Evolutionary conservation across 2,888 invertebrate species (phyloP), one percentile per base, ranked within the genome.

Genomic region (Protodeltote pygarga): DNA sequence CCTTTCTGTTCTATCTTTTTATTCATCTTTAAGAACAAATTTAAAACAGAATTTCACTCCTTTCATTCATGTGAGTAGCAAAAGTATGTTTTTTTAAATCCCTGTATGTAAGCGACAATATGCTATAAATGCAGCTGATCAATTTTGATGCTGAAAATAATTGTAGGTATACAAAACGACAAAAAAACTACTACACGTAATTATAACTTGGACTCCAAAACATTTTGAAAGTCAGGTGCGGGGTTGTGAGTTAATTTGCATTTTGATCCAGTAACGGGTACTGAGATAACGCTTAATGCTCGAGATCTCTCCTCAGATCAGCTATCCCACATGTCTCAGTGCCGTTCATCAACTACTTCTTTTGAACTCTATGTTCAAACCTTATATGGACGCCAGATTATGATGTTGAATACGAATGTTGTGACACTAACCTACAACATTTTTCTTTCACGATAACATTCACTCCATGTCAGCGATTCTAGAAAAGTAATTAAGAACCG

Each of bases 271-370:
- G 75, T 77, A 76, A 80, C 77, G 75, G 74, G 48, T 54, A 62
- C 34, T 47, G 52, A 80, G 81, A 85, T 85, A 86, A 79, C 65
- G 54, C 69, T 75, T 71, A 77, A 77, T 78, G 75, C 64, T 73
- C 71, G 69, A 79, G 75, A 85, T 84, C 77, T 79, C 69, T 55
- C 42, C 73, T 57, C 69, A 67, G 77, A 80, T 79, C 77, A 69
- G 62, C 67, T 72, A 75, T 79, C 74, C 71, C 62, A 69, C 75
- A 70, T 71, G 67, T 69, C 69, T 65, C 66, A 20, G 39, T 17
- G 54, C 69, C 72, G 61, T 73, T 67, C 74, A 79, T 80, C 81
- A 79, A 67, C 73, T 54, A 74, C 71, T 74, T 75, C 64, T 73
- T 74, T 75, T 71, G 64, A 75, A 75, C 69, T 70, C 62, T 32